A percentile compares a stretch with the other conserved stretches of the same genome.
Conservation (phyloP, 2,888 invertebrate genomes). For the Pyrrhopygopsis socrates region DNA sequence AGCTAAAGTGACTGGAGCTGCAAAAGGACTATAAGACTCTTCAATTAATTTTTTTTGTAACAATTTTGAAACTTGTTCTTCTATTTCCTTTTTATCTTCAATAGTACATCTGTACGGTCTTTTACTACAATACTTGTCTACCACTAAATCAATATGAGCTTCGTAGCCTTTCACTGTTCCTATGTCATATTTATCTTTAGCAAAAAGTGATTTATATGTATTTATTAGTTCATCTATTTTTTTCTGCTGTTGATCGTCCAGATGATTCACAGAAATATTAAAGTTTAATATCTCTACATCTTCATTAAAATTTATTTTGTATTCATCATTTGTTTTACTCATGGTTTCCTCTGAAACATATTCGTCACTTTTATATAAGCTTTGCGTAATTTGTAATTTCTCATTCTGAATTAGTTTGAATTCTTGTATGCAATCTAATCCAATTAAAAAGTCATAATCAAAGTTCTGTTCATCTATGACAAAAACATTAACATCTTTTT, state of each 20-base stretch:
- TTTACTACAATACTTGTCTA: constrained; percentile 73
- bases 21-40: background rate
- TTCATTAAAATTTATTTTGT: constrained; percentile 50
- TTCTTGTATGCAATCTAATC: constrained; percentile 28
- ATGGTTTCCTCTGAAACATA: background rate
- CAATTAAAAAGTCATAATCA: constrained; percentile 27
- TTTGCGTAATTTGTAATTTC: constrained; percentile 6
- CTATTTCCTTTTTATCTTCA: constrained; percentile 47
- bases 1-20: constrained; percentile 3
- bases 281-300: background rate
- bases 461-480: constrained; percentile 61
- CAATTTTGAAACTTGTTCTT: constrained; percentile 30
- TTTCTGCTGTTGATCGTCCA: background rate
- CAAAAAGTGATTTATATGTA: constrained; percentile 16
- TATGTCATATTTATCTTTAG: constrained; percentile 66
- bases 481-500: constrained; percentile 65
- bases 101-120: constrained; percentile 23
- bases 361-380: background rate
- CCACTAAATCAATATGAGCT: constrained; percentile 72
- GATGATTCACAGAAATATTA: background rate
- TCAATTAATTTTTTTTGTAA: background rate
- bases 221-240: constrained; percentile 22
- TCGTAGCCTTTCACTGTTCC: constrained; percentile 65
- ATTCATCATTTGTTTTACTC: background rate
- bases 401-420: constrained; percentile 32